phyloP scores from a whole-genome alignment of 2,797 vertebrate species.

The Gymnopithys bicolor region DNA sequence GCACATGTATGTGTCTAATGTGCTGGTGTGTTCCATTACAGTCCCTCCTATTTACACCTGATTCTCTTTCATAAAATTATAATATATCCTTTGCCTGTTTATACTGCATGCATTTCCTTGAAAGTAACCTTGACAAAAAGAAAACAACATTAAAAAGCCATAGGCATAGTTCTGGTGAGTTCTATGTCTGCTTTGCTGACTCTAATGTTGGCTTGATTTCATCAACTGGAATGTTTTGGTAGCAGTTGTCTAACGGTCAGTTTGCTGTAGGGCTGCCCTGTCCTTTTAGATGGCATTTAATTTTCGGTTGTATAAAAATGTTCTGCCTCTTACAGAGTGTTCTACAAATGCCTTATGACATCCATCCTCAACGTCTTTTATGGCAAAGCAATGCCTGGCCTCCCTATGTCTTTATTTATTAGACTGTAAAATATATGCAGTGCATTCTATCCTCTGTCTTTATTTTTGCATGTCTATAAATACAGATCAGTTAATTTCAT shows the following conservation, averaged over 20 bases:
- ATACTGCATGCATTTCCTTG: not conserved
- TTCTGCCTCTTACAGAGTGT: not conserved
- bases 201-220: slow-evolving; percentile 1
- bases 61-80: not conserved
- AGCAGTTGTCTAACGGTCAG: not conserved
- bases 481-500: not conserved
- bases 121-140: not conserved
- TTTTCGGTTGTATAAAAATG: not conserved
- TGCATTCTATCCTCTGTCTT: not conserved
- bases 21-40: not conserved
- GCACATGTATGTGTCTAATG: not conserved
- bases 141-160: not conserved
- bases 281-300: slow-evolving; percentile 48
- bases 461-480: not conserved
- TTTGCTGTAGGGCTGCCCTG: slow-evolving; percentile 26
- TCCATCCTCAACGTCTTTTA: not conserved
- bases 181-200: not conserved
- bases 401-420: not conserved
- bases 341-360: slow-evolving; percentile 35
- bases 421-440: not conserved
- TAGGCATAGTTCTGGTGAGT: not conserved
- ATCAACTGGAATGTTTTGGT: not conserved
- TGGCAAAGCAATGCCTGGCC: not conserved
- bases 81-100: not conserved
- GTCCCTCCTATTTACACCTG: not conserved